A percentile compares a stretch with the other conserved stretches of the same genome.
These are phyloP conservation scores for Lophochroa leadbeateri DNA, from an alignment of 2,113 vertebrate species.

Conservation along the genomic window DNA sequence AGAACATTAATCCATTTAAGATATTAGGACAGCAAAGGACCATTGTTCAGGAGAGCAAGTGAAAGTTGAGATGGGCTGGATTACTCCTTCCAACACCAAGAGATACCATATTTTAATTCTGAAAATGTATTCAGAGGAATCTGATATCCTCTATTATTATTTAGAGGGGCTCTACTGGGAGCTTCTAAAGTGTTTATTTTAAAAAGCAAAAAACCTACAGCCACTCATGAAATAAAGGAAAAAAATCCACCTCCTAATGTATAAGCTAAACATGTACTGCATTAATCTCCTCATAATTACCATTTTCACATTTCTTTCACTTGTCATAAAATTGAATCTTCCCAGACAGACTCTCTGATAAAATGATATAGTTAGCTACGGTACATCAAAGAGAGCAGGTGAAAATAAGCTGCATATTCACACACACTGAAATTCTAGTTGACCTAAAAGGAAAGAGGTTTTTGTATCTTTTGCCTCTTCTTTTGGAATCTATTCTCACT, in stretches of 20 bases:
- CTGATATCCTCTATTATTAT: background rate
- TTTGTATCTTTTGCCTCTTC: background rate
- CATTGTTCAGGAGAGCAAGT: slow-evolving; percentile 6
- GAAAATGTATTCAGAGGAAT: background rate
- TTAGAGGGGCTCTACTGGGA: background rate
- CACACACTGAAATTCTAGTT: background rate
- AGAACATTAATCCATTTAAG: slow-evolving; percentile 51
- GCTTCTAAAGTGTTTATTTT: background rate
- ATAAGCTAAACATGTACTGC: background rate
- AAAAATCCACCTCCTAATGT: background rate
- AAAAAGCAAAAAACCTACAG: background rate
- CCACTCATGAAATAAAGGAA: background rate
- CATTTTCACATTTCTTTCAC: slow-evolving; percentile 9
- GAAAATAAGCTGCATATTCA: background rate
- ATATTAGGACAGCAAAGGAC: slow-evolving; percentile 19
- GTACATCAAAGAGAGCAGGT: background rate
- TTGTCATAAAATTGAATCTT: slow-evolving; percentile 23
- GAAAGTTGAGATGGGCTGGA: background rate
- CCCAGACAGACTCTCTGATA: slow-evolving; percentile 3
- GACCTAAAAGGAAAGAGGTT: background rate
- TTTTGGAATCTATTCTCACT: background rate
- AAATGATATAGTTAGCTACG: background rate
- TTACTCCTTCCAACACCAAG: background rate
- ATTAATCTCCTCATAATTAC: background rate
- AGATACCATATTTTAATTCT: background rate